A percentile compares a stretch with the other conserved stretches of the same genome.
These are phyloP conservation scores for Tiliacea aurago DNA, from an alignment of 2,888 invertebrate genomes.

Conservation along the genomic window DNA sequence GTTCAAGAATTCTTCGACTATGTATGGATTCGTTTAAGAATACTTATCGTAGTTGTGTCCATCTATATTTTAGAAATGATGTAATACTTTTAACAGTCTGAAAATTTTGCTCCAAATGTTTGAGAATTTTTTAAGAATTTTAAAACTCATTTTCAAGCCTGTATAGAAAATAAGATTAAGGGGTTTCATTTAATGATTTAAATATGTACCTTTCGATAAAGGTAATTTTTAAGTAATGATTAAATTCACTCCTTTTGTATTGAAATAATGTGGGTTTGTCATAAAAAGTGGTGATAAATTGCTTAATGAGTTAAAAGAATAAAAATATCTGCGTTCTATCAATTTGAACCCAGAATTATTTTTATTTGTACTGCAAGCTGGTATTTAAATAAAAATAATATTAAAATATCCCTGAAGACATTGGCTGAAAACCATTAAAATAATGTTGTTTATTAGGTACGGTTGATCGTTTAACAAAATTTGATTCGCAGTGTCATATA, in stretches of 20 bases:
- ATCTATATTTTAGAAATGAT: conserved; percentile 88
- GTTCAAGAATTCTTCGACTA: conserved; percentile 83
- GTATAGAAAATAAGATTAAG: neutral
- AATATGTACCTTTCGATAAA: conserved; percentile 15
- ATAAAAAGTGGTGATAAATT: neutral
- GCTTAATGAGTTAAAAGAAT: conserved; percentile 36
- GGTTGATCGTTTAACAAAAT: neutral
- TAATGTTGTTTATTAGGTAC: neutral
- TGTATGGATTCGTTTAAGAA: conserved; percentile 83
- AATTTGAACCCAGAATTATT: neutral
- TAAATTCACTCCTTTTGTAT: conserved; percentile 2
- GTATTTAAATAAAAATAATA: neutral
- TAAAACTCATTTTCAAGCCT: conserved; percentile 3
- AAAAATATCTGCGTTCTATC: conserved; percentile 4
- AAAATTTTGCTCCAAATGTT: neutral
- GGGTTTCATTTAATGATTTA: conserved; percentile 8
- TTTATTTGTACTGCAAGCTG: neutral
- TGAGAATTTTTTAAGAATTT: neutral
- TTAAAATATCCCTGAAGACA: neutral
- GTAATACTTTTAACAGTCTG: conserved; percentile 66
- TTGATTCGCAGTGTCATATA: neutral
- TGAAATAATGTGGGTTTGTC: neutral
- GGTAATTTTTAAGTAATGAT: conserved; percentile 2
- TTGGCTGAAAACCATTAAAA: conserved; percentile 13
- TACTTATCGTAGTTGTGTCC: conserved; percentile 82